Evolutionary conservation across 2,797 vertebrate genomes (phyloP), one percentile per base, ranked within the genome.

Genomic region (Manis javanica): DNA sequence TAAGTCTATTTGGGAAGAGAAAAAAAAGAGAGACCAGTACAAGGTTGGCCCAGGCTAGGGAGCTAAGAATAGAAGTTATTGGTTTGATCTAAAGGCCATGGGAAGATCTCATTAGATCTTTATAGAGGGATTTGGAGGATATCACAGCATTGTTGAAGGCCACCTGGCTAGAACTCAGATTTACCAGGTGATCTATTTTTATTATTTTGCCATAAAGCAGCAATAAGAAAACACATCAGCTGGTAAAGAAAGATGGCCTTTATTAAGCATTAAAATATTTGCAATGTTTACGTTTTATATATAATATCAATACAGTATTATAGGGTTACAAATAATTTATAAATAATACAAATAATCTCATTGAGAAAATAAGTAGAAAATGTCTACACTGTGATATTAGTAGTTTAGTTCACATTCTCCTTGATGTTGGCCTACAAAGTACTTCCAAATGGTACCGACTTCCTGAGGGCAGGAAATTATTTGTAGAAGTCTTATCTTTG

Each of bases 101-200:
- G 49, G 16, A 83, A 84, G 15, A 75, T 87, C 8, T 19, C 14
- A 53, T 59, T 84, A 91, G 19, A 51, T 9, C 23, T 84, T 29
- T 53, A 14, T 46, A 72, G 31, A 78, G 55, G 24, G 29, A 53
- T 82, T 64, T 90, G 23, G 69, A 26, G 13, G 16, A 68, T 74
- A 83, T 55, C n/a, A 29, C 39, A 89, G 53, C 29, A 39, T 24
- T 64, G 59, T 68, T 37, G 82, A 72, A 87, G 61, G 5, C 16
- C 26, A 51, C 2, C 2, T 94, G 15, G 49, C 7, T 29, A 57
- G 79, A 93, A 90, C 29, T 57, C 18, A 31, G n/a, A 68, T 84
- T 96, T 84, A 39, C 81, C 53, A 95, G n/a, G 31, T 75, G n/a
- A 55, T 71, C 74, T 71, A 3, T 94, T 94, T 85, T 78, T 24